These are phyloP conservation scores for Drosophila prostipennis DNA, from an alignment of 2,888 invertebrate species.

Conservation along the genomic window DNA sequence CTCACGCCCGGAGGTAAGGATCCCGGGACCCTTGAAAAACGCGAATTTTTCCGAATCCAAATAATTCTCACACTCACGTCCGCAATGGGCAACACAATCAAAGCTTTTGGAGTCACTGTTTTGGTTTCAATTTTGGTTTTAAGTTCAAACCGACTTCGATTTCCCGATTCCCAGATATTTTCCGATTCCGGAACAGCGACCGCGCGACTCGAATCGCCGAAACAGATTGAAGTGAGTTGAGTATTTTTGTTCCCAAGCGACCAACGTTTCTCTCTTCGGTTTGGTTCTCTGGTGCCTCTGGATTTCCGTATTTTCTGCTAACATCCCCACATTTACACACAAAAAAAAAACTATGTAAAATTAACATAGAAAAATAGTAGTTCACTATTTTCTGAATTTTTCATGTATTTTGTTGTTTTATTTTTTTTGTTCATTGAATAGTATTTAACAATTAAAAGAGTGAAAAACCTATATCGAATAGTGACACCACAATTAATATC, in stretches of 20 bases:
- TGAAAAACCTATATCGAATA: too few species aligned
- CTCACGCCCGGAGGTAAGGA: constrained; percentile 32
- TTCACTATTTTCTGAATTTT: too few species aligned
- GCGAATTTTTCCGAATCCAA: constrained; percentile 61
- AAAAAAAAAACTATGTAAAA: too few species aligned
- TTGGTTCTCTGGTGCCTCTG: too few species aligned
- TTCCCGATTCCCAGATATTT: constrained; percentile 8
- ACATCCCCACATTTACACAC: too few species aligned
- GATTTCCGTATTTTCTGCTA: too few species aligned
- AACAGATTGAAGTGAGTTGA: neutral
- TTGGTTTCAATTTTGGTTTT: constrained; percentile 17
- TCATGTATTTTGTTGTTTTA: too few species aligned
- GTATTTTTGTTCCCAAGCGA: neutral
- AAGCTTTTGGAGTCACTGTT: constrained; percentile 31
- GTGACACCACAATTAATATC: too few species aligned
- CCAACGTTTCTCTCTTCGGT: neutral
- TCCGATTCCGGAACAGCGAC: constrained; percentile 1
- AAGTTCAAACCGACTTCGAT: constrained; percentile 3
- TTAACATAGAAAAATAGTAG: too few species aligned
- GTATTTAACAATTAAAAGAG: too few species aligned
- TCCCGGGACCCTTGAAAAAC: constrained; percentile 45
- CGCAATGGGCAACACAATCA: constrained; percentile 13
- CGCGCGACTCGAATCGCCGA: constrained; percentile 1
- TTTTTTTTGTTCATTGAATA: too few species aligned
- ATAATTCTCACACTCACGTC: constrained; percentile 10